Evolutionary conservation across 1,140 invertebrate genomes (phyloP).

Genomic region (Aphis gossypii): DNA sequence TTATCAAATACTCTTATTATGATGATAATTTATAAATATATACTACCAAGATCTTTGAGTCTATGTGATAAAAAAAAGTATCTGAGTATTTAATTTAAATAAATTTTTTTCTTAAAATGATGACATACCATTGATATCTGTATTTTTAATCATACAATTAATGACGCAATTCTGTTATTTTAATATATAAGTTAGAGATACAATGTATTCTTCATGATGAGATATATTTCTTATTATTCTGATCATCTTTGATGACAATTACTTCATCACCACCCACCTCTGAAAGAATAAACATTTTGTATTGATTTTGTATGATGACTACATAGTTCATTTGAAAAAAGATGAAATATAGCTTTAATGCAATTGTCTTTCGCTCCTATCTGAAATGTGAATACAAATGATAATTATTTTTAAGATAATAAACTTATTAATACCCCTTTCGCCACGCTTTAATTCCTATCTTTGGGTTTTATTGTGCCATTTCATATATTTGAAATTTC

Average conservation of each 20-base stretch:
- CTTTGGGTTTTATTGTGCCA: background rate
- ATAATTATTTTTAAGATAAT: too few species aligned
- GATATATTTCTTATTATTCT: background rate
- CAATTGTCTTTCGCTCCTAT: constrained; percentile 40
- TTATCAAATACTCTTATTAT: too few species aligned
- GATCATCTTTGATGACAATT: constrained; percentile 26
- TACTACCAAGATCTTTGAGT: constrained; percentile 27
- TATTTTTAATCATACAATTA: too few species aligned
- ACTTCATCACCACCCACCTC: constrained; percentile 51
- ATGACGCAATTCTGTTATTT: too few species aligned
- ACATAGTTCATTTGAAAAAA: constrained; percentile 27
- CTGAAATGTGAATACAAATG: background rate
- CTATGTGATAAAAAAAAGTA: background rate
- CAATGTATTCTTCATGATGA: background rate
- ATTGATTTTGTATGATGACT: background rate
- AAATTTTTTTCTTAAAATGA: too few species aligned
- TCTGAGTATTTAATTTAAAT: too few species aligned
- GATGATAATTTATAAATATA: background rate
- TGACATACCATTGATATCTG: too few species aligned
- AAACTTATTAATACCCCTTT: background rate
- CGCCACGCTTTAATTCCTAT: background rate
- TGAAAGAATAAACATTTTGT: background rate
- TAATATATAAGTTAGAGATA: too few species aligned
- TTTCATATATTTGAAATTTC: background rate
- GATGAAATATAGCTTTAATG: constrained; percentile 5